Evolutionary conservation across 2,797 vertebrate genomes (phyloP).

Genomic region (Betta splendens): DNA sequence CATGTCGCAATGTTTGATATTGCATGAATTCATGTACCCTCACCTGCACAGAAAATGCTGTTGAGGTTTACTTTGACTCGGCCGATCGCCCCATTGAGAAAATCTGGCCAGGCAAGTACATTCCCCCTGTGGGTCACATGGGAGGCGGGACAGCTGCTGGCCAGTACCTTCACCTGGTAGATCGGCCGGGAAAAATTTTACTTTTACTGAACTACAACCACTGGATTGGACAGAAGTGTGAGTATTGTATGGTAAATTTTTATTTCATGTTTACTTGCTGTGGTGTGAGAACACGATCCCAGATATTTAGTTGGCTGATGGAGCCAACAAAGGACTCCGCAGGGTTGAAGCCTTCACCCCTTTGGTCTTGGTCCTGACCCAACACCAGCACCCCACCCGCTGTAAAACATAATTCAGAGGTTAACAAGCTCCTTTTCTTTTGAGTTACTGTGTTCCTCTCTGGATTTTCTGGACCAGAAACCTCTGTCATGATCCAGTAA

Average conservation of each 20-base stretch:
- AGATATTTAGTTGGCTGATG: constrained; percentile 96
- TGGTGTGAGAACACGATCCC: constrained; percentile 90
- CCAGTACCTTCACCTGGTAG: constrained; percentile 89
- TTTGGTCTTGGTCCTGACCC: constrained; percentile 96
- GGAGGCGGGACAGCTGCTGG: constrained; percentile 88
- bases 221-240: not conserved
- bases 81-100: constrained; percentile 89
- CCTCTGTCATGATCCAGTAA: not conserved
- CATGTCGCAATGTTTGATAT: too few relatives aligned
- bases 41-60: constrained; percentile 95
- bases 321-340: constrained; percentile 98
- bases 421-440: constrained; percentile 33
- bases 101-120: constrained; percentile 96
- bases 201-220: not conserved
- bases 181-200: not conserved
- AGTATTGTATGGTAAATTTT: not conserved
- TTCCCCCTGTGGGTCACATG: constrained; percentile 86
- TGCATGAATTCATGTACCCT: constrained; percentile 42
- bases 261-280: constrained; percentile 84
- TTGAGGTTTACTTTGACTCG: constrained; percentile 90
- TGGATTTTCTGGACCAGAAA: too few relatives aligned
- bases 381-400: constrained; percentile 93
- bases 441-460: not conserved
- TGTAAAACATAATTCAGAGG: constrained; percentile 58
- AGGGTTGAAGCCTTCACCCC: constrained; percentile 95